phyloP scores from a whole-genome alignment of 2,797 vertebrate species.

The Phalloptychus januarius region DNA sequence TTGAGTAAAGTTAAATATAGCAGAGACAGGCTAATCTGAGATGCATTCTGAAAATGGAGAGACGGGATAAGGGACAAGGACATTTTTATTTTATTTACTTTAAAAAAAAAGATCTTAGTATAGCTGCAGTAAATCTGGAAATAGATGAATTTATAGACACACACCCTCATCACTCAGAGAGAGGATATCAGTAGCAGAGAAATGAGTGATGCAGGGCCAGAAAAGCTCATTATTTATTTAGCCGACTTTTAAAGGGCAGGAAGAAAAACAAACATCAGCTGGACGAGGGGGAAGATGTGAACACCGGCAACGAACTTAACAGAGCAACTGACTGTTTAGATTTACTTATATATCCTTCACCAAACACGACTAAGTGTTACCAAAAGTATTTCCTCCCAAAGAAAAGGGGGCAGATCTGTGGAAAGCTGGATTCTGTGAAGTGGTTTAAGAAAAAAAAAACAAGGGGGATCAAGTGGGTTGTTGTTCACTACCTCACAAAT shows the following conservation, averaged over 20 bases:
- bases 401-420: background rate
- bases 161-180: constrained; percentile 23
- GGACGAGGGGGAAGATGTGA: constrained; percentile 18
- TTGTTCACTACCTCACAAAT: background rate
- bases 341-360: constrained; percentile 43
- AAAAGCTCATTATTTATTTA: constrained; percentile 62
- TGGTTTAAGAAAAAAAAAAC: background rate
- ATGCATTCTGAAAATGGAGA: constrained; percentile 57
- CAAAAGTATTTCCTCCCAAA: background rate
- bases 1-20: constrained; percentile 57
- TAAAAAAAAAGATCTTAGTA: constrained; percentile 33
- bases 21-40: constrained; percentile 48
- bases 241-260: constrained; percentile 52
- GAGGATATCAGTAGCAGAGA: constrained; percentile 42
- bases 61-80: constrained; percentile 39
- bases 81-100: constrained; percentile 37
- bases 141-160: constrained; percentile 8
- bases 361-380: constrained; percentile 18
- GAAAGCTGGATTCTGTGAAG: background rate
- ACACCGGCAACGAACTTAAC: constrained; percentile 23
- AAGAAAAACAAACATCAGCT: constrained; percentile 59
- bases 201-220: constrained; percentile 49
- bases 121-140: constrained; percentile 3
- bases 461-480: background rate
- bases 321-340: constrained; percentile 31